A percentile compares a stretch with the other conserved stretches of the same genome.
phyloP scores from a whole-genome alignment of 2,888 invertebrate species.

The Pilophorus perplexus region DNA sequence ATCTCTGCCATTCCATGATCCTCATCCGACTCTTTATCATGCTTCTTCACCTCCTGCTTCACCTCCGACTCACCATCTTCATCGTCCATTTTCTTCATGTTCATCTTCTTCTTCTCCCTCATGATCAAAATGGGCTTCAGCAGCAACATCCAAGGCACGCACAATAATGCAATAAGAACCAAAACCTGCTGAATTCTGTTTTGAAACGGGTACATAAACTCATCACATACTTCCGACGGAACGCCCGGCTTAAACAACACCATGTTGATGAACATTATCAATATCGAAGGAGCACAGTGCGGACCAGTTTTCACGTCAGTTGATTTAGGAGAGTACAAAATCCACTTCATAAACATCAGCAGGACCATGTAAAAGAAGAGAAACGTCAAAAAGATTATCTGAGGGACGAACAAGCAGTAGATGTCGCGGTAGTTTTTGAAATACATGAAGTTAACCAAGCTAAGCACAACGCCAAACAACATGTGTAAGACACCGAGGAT shows the following conservation, averaged over 20 bases:
- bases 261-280: slow-evolving; percentile 99
- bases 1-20: slow-evolving; percentile 83
- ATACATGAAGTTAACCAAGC: slow-evolving; percentile 65
- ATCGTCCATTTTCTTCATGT: slow-evolving; percentile 65
- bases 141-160: slow-evolving; percentile 91
- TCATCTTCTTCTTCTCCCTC: slow-evolving; percentile 63
- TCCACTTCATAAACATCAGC: slow-evolving; percentile 96
- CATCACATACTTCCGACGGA: slow-evolving; percentile 54
- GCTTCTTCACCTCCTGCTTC: too few relatives aligned
- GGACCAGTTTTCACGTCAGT: slow-evolving; percentile 54
- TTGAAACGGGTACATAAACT: slow-evolving; percentile 51
- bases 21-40: too few relatives aligned
- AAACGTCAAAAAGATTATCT: slow-evolving; percentile 82
- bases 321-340: slow-evolving; percentile 57
- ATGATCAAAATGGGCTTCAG: slow-evolving; percentile 87
- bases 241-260: slow-evolving; percentile 74
- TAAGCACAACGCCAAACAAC: slow-evolving; percentile 90
- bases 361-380: slow-evolving; percentile 95
- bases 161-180: slow-evolving; percentile 75
- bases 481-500: slow-evolving; percentile 95
- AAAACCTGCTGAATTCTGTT: slow-evolving; percentile 53
- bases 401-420: slow-evolving; percentile 91
- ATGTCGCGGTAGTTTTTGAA: slow-evolving; percentile 80
- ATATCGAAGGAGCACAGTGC: slow-evolving; percentile 88
- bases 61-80: slow-evolving; percentile 63